Evolutionary conservation across 2,888 invertebrate species (phyloP), one percentile per base, ranked within the genome.

Genomic region (Polyploca ridens): DNA sequence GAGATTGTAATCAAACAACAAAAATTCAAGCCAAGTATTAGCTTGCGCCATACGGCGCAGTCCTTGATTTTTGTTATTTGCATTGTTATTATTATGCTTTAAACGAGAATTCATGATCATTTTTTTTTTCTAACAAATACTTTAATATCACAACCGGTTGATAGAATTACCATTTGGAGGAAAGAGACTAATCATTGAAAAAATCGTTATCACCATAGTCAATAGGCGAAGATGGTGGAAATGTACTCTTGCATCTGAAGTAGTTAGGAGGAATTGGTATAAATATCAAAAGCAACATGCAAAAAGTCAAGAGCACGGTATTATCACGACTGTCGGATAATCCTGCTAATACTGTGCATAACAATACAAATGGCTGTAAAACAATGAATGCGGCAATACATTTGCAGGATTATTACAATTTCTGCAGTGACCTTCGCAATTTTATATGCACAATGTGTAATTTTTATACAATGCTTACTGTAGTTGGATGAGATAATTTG

Each of bases 351-450:
- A 66, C 64, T 64, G 57, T 54, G 64, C 19, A 33, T 33, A 46
- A 63, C 63, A 64, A 35, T 62, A 19, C 63, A 63, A 62, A 49
- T 11, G 63, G 60, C 57, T 62, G 64, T 67, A 62, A 64, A 66
- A 64, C 65, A 35, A 63, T 63, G 59, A 62, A 63, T 66, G 63
- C 66, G 64, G 65, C 64, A 66, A 65, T 64, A 63, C 66, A 69
- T 69, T 62, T 69, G 66, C 68, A 8, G 54, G 54, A 54, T 54
- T 54, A 54, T 61, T 44, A 41, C 61, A 61, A 41, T 61, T 61
- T 41, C 19, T 41, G 16, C 61, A 41, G 3, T 14, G 61, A 41
- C 61, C 41, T 41, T 61, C 61, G 33, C 61, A 61, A 61, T 41
- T 61, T 61, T 41, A 41, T 61, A 27, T 44, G 27, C 16, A 41